Base-by-base conservation (phyloP, 2,888 invertebrate species). In the Galerucella nymphaeae region DNA sequence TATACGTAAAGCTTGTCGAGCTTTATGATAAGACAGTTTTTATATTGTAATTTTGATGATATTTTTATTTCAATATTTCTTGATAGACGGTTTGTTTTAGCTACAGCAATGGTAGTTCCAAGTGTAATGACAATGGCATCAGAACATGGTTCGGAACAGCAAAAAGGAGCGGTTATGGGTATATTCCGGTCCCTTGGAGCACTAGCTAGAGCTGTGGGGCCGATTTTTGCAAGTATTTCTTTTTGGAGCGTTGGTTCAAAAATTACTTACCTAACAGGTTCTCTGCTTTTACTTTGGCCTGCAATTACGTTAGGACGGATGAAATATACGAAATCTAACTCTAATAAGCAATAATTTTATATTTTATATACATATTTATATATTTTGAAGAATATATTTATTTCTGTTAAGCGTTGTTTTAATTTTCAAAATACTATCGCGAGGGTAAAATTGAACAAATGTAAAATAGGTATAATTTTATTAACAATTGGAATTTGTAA, bases 101-200 rank as follows among this genome's bases (percentile, higher is more conserved):
- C 95, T 18, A 95, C 95, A 11, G 93, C 95, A n/a, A 92, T 97
- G 86, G 97, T 98, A 42, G 98, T 99, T 23, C 97, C 99, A 13
- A 97, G 96, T 83, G 90, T 99, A 88, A 98, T 96, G 82, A 95
- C 98, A 3, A 88, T 97, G 85, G 95, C 95, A n/a, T 96, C 98
- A 2, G 91, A 91, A 76, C 93, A 93, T 84, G 94, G 95, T 8
- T 91, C 92, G 50, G 90, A 88, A 73, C 92, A 93, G 83, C 94
- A 97, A 82, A 97, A 98, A 84, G 99, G 99, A 41, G 93, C 94
- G 0, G 94, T 96, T 76, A 92, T 98, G 84, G 99, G 99, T 13
- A 94, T 96, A 77, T 96, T 98, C 83, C 90, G 99, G 74, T 98
- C 98, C 1, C 88, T 99, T 50, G 99, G 99, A 16, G 96, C 98